phyloP scores from a whole-genome alignment of 64 coral and sea anemone species.

The Actinia tenebrosa region DNA sequence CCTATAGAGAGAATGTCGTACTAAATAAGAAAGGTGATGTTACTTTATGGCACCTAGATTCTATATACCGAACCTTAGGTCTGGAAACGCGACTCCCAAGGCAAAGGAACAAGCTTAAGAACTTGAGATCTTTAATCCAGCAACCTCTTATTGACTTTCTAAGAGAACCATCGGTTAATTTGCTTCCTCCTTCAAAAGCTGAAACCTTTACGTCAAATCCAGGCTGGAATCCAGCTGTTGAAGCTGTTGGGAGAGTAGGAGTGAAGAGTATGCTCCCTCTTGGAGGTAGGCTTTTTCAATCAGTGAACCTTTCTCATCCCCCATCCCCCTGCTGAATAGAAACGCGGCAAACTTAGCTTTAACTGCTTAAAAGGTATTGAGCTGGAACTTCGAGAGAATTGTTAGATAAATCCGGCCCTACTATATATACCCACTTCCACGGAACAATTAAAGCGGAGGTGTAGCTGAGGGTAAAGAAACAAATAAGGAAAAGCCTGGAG shows the following conservation, averaged over 20 bases:
- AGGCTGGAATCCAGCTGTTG: constrained; percentile 55
- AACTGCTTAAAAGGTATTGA: no score
- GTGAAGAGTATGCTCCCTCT: constrained; percentile 64
- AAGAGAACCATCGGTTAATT: constrained; percentile 37
- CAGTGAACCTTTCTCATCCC: no score
- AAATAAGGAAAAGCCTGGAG: no score
- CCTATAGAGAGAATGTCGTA: constrained; percentile 56
- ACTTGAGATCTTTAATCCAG: constrained; percentile 29
- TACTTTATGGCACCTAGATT: constrained; percentile 69
- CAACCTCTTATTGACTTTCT: constrained; percentile 42
- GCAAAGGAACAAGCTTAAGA: constrained; percentile 1
- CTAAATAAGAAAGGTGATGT: constrained; percentile 66
- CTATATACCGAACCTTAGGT: constrained; percentile 61
- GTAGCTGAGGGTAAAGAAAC: no score
- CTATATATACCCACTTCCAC: no score
- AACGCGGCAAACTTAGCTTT: no score
- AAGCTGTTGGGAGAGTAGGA: constrained; percentile 70
- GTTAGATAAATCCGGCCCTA: no score
- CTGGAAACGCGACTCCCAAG: constrained; percentile 62
- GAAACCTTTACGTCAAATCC: constrained; percentile 75
- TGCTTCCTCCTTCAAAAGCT: constrained; percentile 51
- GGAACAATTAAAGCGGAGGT: no score
- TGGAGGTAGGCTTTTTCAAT: constrained; percentile 23
- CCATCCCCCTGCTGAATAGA: no score
- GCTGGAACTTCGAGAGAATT: no score